Evolutionary conservation across 2,797 vertebrate species (phyloP), one percentile per base, ranked within the genome.

Genomic region (Epinephelus coioides): DNA sequence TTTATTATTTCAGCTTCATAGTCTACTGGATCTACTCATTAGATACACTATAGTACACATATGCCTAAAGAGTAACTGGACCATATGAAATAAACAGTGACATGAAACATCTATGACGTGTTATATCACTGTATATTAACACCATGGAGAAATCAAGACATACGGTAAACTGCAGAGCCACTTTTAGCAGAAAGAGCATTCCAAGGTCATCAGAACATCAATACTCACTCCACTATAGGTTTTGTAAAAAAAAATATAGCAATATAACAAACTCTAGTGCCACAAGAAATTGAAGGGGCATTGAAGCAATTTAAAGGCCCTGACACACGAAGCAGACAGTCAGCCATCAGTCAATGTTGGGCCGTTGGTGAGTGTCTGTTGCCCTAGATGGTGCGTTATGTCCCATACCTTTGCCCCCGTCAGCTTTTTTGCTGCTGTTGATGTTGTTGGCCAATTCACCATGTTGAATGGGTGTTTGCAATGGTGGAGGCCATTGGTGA

Each of bases 131-230:
- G 0, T 46, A 7, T 1, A n/a, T 43, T 27, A 18, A 17, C 3
- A 49, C 5, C 21, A 46, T 2, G 53, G 25, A n/a, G 19, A 12
- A 44, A 51, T 46, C 21, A 47, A 34, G 40, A 49, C 25, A 49
- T 14, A 4, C 3, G 13, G 11, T 21, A 43, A 25, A 13, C 14
- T 21, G 43, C 18, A 30, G 23, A 61, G 43, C 0, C 18, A 46
- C 47, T 25, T 47, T 21, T 34, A 19, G 44, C 23, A 70, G 47
- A 44, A 46, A 46, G 38, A 59, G 17, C n/a, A 17, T 5, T 1
- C 30, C 50, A 67, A 67, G 73, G 79, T 60, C 73, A 72, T 57
- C 44, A 44, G 2, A 27, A 2, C n/a, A 44, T 54, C 62, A 65
- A 9, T 17, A 7, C 12, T 23, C 1, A 30, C 49, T 55, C 6